phyloP scores from a whole-genome alignment of 2,888 invertebrate species.

The Latrodectus elegans region DNA sequence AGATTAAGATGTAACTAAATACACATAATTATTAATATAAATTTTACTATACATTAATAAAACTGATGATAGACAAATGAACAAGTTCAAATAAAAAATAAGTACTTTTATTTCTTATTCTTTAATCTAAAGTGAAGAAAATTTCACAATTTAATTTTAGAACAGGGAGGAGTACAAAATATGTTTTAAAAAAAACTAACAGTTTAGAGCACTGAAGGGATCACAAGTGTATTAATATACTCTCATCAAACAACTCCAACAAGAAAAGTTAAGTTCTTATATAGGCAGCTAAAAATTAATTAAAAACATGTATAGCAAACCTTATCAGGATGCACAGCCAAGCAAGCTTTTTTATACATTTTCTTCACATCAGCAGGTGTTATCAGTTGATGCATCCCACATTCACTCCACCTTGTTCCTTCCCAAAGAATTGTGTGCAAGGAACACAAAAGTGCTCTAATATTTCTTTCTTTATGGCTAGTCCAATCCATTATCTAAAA shows the following conservation, averaged over 20 bases:
- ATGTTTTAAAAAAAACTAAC: background rate
- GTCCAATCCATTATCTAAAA: slow-evolving; percentile 83
- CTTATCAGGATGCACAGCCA: slow-evolving; percentile 99
- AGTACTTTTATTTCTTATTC: background rate
- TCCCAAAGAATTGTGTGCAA: slow-evolving; percentile 95
- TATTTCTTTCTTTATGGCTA: slow-evolving; percentile 96
- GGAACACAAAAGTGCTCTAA: slow-evolving; percentile 94
- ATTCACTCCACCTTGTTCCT: slow-evolving; percentile 92
- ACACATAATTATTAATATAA: background rate
- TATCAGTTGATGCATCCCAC: slow-evolving; percentile 96
- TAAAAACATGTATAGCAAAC: slow-evolving; percentile 76
- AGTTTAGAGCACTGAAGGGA: too few species aligned
- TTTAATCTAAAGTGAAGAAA: background rate
- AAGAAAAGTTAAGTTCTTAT: too few species aligned
- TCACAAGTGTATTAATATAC: background rate
- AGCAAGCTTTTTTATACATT: slow-evolving; percentile 93
- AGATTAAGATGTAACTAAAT: too few species aligned
- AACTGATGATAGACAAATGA: background rate
- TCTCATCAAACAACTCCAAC: too few species aligned
- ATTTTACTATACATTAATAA: background rate
- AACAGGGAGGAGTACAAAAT: background rate
- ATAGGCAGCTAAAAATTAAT: too few species aligned
- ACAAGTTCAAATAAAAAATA: background rate
- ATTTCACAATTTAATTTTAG: background rate
- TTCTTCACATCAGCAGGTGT: slow-evolving; percentile 95